A percentile compares a stretch with the other conserved stretches of the same genome.
These are phyloP conservation scores for Tetragnatha versicolor DNA, from an alignment of 1,140 invertebrate genomes.

Conservation along the genomic window DNA sequence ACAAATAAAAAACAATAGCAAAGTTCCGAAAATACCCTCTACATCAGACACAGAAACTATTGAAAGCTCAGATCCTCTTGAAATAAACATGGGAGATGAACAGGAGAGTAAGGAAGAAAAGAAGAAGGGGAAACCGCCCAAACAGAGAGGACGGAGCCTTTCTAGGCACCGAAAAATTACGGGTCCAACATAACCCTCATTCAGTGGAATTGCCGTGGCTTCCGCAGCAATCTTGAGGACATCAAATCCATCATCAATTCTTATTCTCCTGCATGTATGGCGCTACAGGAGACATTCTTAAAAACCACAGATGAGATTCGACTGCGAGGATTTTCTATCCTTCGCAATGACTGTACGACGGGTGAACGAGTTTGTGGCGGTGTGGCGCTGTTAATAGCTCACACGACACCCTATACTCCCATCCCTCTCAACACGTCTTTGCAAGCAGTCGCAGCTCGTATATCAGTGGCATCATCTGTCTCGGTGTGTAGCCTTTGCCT, in stretches of 20 bases:
- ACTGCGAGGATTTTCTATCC: not conserved
- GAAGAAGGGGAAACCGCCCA: too few relatives aligned
- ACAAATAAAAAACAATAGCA: too few relatives aligned
- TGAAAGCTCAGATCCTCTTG: too few relatives aligned
- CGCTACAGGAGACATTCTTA: not conserved
- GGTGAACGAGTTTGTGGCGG: not conserved
- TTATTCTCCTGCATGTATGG: not conserved
- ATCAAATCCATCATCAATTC: not conserved
- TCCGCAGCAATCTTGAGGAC: too few relatives aligned
- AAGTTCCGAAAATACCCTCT: too few relatives aligned
- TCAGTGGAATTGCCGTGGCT: too few relatives aligned
- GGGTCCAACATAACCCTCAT: too few relatives aligned
- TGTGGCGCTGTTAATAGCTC: not conserved
- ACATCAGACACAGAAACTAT: too few relatives aligned
- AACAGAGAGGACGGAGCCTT: too few relatives aligned
- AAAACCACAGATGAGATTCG: not conserved
- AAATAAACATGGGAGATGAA: too few relatives aligned
- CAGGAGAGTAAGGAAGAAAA: too few relatives aligned
- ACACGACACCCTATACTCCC: not conserved
- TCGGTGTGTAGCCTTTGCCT: not conserved
- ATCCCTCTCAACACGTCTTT: not conserved
- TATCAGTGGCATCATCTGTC: not conserved
- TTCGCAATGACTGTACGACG: not conserved
- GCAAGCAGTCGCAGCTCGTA: not conserved
- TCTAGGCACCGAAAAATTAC: too few relatives aligned